phyloP scores from a whole-genome alignment of 1,140 invertebrate genomes.

The Bombus impatiens region DNA sequence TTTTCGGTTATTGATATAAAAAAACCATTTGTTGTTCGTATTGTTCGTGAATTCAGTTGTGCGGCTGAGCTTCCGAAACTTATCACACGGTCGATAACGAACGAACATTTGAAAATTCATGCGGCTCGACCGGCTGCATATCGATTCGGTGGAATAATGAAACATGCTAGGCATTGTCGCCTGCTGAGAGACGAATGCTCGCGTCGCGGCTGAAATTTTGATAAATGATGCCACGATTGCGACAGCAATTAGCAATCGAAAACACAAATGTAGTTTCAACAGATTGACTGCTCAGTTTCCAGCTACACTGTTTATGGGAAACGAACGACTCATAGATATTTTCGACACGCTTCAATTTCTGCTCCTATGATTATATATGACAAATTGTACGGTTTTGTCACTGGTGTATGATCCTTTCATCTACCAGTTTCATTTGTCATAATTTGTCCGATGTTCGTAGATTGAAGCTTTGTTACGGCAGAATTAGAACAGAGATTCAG shows the following conservation, averaged over 20 bases:
- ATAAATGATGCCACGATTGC: constrained; percentile 17
- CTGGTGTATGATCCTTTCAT: neutral
- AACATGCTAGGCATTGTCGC: constrained; percentile 1
- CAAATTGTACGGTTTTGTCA: neutral
- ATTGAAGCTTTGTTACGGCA: neutral
- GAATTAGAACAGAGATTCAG: neutral
- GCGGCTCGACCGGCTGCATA: neutral
- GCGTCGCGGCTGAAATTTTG: constrained; percentile 5
- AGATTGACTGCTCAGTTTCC: neutral
- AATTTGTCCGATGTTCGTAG: neutral
- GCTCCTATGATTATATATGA: neutral
- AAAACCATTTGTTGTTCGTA: too few relatives aligned
- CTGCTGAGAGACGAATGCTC: neutral
- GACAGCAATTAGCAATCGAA: constrained; percentile 29
- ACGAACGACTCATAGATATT: neutral
- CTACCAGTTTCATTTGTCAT: neutral
- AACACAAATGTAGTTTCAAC: constrained; percentile 13
- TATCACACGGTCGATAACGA: too few relatives aligned
- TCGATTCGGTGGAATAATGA: constrained; percentile 9
- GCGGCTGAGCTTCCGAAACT: neutral
- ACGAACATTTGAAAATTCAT: constrained; percentile 11
- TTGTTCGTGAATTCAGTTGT: too few relatives aligned
- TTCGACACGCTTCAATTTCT: neutral
- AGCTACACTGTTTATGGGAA: neutral
- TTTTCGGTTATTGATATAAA: too few relatives aligned